Conservation (phyloP, 2,888 invertebrate genomes). For the Lasioglossum villosulum region DNA sequence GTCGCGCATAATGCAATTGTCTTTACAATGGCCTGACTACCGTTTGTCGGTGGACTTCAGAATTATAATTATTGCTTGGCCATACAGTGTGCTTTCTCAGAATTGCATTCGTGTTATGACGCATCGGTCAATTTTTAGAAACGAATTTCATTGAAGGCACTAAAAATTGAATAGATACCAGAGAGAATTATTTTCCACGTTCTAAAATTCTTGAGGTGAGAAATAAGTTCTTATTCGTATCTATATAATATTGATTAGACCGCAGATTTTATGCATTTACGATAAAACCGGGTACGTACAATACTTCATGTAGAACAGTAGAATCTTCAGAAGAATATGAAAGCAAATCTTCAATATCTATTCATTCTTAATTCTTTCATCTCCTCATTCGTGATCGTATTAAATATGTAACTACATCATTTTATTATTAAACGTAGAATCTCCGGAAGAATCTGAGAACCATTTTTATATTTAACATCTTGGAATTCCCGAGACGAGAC, state of each 20-base stretch:
- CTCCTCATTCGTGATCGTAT: neutral
- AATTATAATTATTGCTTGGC: conserved; percentile 41
- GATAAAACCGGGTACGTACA: neutral
- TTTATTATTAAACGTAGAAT: neutral
- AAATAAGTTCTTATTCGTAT: neutral
- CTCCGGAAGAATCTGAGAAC: neutral
- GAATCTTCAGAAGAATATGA: neutral
- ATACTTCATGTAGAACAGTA: neutral
- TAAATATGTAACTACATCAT: neutral
- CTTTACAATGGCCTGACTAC: conserved; percentile 43
- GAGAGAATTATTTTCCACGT: too few relatives aligned
- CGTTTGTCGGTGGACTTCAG: conserved; percentile 23
- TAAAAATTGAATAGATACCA: neutral
- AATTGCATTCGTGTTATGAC: neutral
- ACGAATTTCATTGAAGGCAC: neutral
- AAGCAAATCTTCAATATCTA: neutral
- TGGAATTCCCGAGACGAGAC: neutral
- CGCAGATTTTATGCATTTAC: neutral
- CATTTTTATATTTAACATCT: neutral
- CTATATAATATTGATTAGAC: neutral
- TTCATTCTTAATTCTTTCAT: neutral
- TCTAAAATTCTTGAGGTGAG: neutral
- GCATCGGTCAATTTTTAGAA: neutral
- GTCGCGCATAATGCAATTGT: conserved; percentile 37
- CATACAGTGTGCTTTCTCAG: neutral